These are phyloP conservation scores for Tetranychus truncatus DNA, from an alignment of 2,888 invertebrate species.

Conservation along the genomic window DNA sequence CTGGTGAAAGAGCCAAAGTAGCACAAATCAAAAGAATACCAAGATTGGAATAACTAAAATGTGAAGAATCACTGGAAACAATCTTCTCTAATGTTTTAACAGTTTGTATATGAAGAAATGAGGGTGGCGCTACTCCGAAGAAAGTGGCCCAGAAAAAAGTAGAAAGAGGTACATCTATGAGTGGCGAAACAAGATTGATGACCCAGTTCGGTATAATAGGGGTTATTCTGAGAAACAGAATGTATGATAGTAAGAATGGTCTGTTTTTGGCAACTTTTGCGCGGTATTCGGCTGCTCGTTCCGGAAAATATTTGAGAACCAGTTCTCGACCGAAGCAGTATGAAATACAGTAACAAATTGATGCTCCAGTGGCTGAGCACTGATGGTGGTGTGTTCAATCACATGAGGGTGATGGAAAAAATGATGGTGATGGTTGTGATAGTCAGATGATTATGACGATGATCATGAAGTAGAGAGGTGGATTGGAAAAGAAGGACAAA, in stretches of 20 bases:
- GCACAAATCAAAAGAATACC: background rate
- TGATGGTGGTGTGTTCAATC: conserved; percentile 25
- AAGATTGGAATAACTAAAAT: background rate
- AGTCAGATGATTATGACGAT: background rate
- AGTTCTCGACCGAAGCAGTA: conserved; percentile 68
- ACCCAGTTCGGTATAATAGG: conserved; percentile 99
- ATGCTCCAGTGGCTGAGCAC: conserved; percentile 89
- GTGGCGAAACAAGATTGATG: conserved; percentile 85
- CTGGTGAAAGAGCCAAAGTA: conserved; percentile 1
- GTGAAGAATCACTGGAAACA: background rate
- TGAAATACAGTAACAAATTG: conserved; percentile 80
- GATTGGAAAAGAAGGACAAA: background rate
- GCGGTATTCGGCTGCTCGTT: conserved; percentile 66
- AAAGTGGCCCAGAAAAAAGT: conserved; percentile 92
- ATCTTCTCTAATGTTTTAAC: conserved; percentile 86
- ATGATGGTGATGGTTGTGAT: too few species aligned
- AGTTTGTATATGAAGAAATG: conserved; percentile 89
- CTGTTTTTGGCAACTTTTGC: conserved; percentile 50
- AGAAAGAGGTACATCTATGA: conserved; percentile 77
- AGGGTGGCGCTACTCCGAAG: conserved; percentile 86
- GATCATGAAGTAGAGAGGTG: background rate
- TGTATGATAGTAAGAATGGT: conserved; percentile 78
- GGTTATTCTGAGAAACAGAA: conserved; percentile 87
- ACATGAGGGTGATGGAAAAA: background rate
- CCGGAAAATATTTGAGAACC: conserved; percentile 69